Percentiles rank a stretch among this genome's conserved stretches.
Conservation (phyloP, 2,797 vertebrate species). For the Morus bassanus region DNA sequence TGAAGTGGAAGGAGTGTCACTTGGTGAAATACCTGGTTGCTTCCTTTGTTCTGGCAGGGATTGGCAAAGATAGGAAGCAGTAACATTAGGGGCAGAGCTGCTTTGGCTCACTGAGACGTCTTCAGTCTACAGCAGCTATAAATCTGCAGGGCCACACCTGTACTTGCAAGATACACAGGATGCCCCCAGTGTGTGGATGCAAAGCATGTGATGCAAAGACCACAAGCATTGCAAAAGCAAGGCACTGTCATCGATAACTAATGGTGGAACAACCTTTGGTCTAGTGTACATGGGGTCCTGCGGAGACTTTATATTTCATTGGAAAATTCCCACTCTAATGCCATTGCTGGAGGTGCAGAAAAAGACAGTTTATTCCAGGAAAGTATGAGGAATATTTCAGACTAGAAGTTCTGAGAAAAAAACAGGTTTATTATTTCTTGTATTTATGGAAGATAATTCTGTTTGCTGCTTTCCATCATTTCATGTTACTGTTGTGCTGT, state of each 20-base stretch:
- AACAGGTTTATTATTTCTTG: background rate
- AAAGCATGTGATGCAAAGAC: background rate
- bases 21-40: background rate
- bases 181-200: background rate
- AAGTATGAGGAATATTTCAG: background rate
- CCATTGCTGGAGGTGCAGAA: background rate
- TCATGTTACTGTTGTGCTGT: background rate
- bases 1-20: background rate
- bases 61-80: background rate
- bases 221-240: background rate
- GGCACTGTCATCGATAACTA: fast-evolving
- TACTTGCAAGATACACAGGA: background rate
- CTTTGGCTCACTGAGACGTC: background rate
- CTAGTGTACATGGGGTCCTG: background rate
- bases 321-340: background rate
- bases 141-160: background rate
- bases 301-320: background rate
- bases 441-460: background rate
- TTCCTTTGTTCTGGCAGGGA: background rate
- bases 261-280: background rate
- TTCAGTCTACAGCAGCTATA: background rate
- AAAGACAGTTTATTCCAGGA: background rate
- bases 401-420: background rate
- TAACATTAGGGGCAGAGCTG: background rate
- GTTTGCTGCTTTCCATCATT: background rate